These are phyloP conservation scores for Thalassophryne amazonica DNA, from an alignment of 2,797 vertebrate species.

Conservation along the genomic window DNA sequence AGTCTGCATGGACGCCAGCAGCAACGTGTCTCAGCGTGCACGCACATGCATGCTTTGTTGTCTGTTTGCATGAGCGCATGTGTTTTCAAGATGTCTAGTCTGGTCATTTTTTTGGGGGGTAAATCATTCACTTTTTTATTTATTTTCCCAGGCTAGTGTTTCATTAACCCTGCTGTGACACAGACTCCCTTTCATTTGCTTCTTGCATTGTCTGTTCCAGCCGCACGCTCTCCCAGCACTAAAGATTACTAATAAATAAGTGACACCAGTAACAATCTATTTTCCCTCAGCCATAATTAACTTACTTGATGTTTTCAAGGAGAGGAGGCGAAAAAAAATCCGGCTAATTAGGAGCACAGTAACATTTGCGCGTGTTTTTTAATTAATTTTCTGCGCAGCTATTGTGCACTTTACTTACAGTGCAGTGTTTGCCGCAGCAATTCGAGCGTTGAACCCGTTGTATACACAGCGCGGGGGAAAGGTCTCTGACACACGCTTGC, in stretches of 20 bases:
- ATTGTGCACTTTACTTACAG: conserved; percentile 61
- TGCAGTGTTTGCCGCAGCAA: conserved; percentile 7
- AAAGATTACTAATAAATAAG: conserved; percentile 63
- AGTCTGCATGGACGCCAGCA: conserved; percentile 7
- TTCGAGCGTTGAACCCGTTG: background rate
- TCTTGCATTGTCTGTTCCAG: conserved; percentile 52
- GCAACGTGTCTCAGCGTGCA: background rate
- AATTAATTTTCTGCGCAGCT: conserved; percentile 61
- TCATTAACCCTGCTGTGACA: conserved; percentile 67
- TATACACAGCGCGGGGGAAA: conserved; percentile 7
- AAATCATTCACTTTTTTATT: conserved; percentile 66
- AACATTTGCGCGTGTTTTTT: conserved; percentile 59
- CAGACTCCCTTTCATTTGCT: conserved; percentile 59
- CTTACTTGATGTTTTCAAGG: conserved; percentile 66
- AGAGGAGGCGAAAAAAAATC: conserved; percentile 33
- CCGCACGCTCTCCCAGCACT: conserved; percentile 43
- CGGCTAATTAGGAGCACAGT: conserved; percentile 67
- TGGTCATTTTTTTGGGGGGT: conserved; percentile 26
- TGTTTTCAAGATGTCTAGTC: conserved; percentile 22
- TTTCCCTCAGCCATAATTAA: conserved; percentile 67
- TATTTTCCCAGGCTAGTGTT: conserved; percentile 68
- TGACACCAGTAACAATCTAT: conserved; percentile 58
- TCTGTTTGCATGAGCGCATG: conserved; percentile 9
- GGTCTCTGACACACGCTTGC: conserved; percentile 7
- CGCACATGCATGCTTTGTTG: background rate